These are phyloP conservation scores for Auanema freiburgensis DNA, from an alignment of 2,888 invertebrate genomes.

Conservation along the genomic window DNA sequence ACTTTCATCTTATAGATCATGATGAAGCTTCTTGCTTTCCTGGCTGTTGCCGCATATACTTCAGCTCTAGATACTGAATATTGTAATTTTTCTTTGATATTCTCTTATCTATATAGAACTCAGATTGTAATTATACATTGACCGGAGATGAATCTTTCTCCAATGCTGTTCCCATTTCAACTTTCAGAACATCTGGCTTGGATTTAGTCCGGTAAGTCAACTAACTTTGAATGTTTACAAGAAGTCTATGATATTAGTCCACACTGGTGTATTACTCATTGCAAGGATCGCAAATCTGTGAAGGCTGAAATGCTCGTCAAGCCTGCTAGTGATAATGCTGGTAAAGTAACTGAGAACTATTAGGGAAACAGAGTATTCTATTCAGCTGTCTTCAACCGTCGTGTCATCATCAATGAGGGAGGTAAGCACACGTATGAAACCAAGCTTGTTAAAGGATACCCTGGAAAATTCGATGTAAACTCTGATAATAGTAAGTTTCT, in stretches of 20 bases:
- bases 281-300: slow-evolving; percentile 31
- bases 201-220: slow-evolving; percentile 28
- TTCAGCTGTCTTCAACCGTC: no score
- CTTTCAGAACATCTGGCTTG: slow-evolving; percentile 34
- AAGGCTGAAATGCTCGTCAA: slow-evolving; percentile 35
- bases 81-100: neutral
- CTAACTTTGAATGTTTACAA: slow-evolving; percentile 1
- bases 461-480: neutral
- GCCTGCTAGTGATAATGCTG: slow-evolving; percentile 16
- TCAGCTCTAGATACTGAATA: slow-evolving; percentile 1
- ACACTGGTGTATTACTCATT: slow-evolving; percentile 39
- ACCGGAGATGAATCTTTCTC: slow-evolving; percentile 37
- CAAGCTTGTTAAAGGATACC: no score
- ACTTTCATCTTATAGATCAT: neutral
- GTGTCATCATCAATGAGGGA: no score
- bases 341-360: slow-evolving; percentile 4
- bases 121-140: slow-evolving; percentile 30
- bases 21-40: neutral
- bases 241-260: slow-evolving; percentile 21
- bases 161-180: slow-evolving; percentile 35
- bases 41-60: neutral
- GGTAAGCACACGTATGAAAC: no score
- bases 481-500: neutral
- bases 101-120: neutral
- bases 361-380: slow-evolving; percentile 4